Conservation (phyloP, 2,113 vertebrate species). For the Cettia cetti region DNA sequence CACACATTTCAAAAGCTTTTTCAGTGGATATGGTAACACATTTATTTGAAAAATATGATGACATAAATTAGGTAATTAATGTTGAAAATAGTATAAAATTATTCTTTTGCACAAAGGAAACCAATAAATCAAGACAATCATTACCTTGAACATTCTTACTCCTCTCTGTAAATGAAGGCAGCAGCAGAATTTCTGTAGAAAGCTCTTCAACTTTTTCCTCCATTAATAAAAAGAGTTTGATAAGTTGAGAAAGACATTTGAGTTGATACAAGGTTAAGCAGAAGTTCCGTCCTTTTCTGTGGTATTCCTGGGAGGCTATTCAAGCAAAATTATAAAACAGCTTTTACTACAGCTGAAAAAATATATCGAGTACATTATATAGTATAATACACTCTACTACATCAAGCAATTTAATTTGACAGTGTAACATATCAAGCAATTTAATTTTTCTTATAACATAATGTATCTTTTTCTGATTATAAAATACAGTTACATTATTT, state of each 20-base stretch:
- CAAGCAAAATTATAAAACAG: slow-evolving; percentile 33
- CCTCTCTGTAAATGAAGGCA: slow-evolving; percentile 69
- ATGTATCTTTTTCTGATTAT: not conserved
- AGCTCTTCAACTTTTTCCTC: slow-evolving; percentile 82
- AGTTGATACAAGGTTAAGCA: slow-evolving; percentile 86
- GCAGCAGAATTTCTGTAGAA: slow-evolving; percentile 74
- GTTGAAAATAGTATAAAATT: not conserved
- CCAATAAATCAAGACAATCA: not conserved
- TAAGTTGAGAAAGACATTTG: slow-evolving; percentile 80
- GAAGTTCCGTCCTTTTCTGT: slow-evolving; percentile 73
- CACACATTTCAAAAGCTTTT: not conserved
- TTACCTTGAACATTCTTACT: slow-evolving; percentile 82
- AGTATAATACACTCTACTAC: not conserved
- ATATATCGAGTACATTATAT: not conserved
- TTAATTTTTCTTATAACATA: not conserved
- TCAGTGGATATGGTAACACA: not conserved
- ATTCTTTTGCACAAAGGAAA: not conserved
- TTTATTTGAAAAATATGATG: not conserved
- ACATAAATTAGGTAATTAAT: not conserved
- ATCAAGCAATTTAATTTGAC: not conserved
- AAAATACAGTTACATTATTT: not conserved
- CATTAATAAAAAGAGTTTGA: slow-evolving; percentile 79
- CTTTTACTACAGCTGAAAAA: not conserved
- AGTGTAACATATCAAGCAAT: not conserved
- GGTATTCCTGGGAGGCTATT: slow-evolving; percentile 76